Evolutionary conservation across 2,797 vertebrate genomes (phyloP).

Genomic region (Manis pentadactyla): DNA sequence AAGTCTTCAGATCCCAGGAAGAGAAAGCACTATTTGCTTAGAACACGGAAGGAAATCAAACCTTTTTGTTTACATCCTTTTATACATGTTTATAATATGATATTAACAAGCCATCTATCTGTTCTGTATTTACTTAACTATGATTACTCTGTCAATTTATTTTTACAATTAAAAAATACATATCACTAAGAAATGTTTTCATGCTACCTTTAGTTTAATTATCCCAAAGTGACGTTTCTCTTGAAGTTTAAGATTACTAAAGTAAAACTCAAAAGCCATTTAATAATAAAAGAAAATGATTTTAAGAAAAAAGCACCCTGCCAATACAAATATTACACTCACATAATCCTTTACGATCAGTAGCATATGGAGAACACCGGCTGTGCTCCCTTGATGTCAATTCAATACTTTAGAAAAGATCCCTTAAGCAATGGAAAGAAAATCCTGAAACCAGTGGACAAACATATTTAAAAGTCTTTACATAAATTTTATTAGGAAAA

Average conservation of each 20-base stretch:
- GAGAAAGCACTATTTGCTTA: constrained; percentile 46
- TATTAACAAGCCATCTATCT: constrained; percentile 6
- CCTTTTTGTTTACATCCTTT: not conserved
- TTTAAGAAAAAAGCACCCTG: not conserved
- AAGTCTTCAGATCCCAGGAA: constrained; percentile 69
- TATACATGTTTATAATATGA: constrained; percentile 28
- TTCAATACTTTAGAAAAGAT: not conserved
- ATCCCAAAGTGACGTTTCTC: not conserved
- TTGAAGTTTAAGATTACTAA: not conserved
- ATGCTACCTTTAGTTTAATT: not conserved
- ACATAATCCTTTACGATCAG: fast-evolving
- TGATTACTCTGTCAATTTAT: not conserved
- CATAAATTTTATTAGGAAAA: not conserved
- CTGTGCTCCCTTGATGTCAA: no score
- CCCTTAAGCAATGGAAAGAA: not conserved
- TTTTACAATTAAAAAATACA: constrained; percentile 36
- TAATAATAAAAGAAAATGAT: not conserved
- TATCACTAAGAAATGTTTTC: not conserved
- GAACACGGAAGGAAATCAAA: not conserved
- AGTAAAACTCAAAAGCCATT: not conserved
- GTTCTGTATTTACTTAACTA: not conserved
- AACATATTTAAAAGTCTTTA: not conserved
- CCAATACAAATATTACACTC: fast-evolving
- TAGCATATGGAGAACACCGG: not conserved
- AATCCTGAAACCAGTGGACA: not conserved